Percentiles rank a stretch among this genome's conserved stretches.
Conservation (phyloP, 2,113 vertebrate species). For the Malaclemys terrapin region DNA sequence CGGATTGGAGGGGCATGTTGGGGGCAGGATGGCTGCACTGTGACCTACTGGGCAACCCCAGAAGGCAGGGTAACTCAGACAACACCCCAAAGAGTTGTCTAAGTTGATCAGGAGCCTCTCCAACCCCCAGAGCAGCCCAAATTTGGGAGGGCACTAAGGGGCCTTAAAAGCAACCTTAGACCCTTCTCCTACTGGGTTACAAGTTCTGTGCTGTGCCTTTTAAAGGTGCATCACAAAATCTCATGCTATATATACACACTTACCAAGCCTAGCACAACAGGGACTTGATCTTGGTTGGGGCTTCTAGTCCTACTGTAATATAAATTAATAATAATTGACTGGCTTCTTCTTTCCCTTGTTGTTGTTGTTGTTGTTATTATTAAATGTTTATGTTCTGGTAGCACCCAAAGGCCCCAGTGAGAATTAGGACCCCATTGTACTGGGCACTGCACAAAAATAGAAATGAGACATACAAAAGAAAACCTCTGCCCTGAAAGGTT, state of each 20-base stretch:
- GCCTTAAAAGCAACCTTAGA: neutral
- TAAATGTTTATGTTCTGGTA: fast-evolving
- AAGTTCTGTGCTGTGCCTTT: neutral
- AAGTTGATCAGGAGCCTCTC: neutral
- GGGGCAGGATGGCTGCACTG: neutral
- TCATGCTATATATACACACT: neutral
- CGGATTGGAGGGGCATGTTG: neutral
- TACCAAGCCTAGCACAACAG: neutral
- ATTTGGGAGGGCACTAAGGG: neutral
- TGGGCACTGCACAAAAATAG: neutral
- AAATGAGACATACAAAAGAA: neutral
- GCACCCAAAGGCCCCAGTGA: neutral
- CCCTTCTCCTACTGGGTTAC: neutral
- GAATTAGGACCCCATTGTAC: neutral
- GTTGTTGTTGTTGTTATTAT: neutral
- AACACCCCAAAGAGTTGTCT: neutral
- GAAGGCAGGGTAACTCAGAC: neutral
- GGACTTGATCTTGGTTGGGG: neutral
- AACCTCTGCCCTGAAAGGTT: neutral
- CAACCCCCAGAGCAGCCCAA: neutral
- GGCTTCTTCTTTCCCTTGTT: neutral
- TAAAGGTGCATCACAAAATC: neutral
- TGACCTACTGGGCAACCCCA: neutral
- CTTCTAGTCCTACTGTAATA: neutral
- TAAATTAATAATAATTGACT: neutral